A percentile compares a stretch with the other conserved stretches of the same genome.
phyloP scores from a whole-genome alignment of 2,113 vertebrate species.

The Cinclus mexicanus region DNA sequence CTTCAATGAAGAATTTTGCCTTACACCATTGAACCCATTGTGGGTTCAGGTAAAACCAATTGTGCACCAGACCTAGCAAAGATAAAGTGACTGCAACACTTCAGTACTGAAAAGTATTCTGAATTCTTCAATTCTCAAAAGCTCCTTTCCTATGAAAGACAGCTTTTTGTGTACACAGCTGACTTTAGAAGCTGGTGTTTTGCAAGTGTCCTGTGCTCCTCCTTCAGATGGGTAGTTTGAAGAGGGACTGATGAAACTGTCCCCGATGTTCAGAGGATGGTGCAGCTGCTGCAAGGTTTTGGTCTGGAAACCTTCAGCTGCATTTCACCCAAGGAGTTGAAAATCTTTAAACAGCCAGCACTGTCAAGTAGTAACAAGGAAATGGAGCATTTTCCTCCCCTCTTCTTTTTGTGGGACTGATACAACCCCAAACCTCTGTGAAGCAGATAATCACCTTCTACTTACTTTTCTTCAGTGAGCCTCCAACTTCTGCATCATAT shows the following conservation, averaged over 20 bases:
- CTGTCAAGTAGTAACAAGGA: neutral
- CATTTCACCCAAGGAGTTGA: neutral
- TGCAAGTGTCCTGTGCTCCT: neutral
- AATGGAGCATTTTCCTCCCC: neutral
- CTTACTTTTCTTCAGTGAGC: neutral
- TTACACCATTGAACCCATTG: accelerated
- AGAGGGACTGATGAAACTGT: neutral
- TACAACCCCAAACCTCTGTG: neutral
- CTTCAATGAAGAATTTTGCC: neutral
- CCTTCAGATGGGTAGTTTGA: neutral
- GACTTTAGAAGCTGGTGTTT: neutral
- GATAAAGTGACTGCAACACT: neutral
- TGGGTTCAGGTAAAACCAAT: neutral
- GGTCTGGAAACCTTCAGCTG: neutral
- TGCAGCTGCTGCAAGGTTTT: neutral
- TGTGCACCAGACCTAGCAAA: neutral
- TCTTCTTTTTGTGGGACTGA: neutral
- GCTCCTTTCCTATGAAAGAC: neutral
- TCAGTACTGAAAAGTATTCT: neutral
- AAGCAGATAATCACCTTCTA: neutral
- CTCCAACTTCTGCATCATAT: neutral
- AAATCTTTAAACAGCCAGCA: neutral
- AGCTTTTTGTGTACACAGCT: neutral
- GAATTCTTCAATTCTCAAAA: neutral
- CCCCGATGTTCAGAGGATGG: neutral